Evolutionary conservation across 2,113 vertebrate species (phyloP).

Genomic region (Todiramphus saurophagus): DNA sequence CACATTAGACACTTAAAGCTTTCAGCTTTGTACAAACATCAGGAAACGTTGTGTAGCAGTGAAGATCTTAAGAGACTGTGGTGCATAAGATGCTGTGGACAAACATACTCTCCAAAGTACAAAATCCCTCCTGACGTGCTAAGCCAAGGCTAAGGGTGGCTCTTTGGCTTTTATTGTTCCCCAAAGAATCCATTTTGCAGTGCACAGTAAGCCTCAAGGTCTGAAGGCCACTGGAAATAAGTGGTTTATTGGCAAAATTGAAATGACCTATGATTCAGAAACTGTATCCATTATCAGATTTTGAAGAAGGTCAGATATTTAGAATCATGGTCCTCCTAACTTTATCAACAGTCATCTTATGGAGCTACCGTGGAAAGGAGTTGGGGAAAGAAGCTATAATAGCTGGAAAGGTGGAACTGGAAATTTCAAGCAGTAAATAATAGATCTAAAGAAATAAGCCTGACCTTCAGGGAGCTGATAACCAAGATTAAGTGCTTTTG

Average conservation of each 20-base stretch:
- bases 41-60: background rate
- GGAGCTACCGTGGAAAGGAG: background rate
- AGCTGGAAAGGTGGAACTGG: constrained; percentile 28
- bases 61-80: background rate
- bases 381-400: background rate
- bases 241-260: constrained; percentile 45
- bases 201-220: constrained; percentile 4
- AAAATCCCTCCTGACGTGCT: background rate
- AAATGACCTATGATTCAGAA: constrained; percentile 43
- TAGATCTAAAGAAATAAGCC: constrained; percentile 52
- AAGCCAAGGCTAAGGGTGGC: background rate
- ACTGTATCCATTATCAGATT: constrained; percentile 47
- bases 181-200: constrained; percentile 23
- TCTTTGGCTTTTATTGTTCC: constrained; percentile 1
- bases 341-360: constrained; percentile 38
- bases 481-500: constrained; percentile 51
- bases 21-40: background rate
- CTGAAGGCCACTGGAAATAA: constrained; percentile 45
- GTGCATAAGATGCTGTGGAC: background rate
- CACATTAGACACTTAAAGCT: background rate
- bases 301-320: constrained; percentile 51
- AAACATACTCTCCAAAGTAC: background rate
- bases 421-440: constrained; percentile 44
- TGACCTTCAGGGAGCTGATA: constrained; percentile 49
- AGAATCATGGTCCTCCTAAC: constrained; percentile 13